Percentiles rank a stretch among this genome's conserved stretches.
phyloP scores from a whole-genome alignment of 1,140 invertebrate genomes.

The Bicyclus anynana region DNA sequence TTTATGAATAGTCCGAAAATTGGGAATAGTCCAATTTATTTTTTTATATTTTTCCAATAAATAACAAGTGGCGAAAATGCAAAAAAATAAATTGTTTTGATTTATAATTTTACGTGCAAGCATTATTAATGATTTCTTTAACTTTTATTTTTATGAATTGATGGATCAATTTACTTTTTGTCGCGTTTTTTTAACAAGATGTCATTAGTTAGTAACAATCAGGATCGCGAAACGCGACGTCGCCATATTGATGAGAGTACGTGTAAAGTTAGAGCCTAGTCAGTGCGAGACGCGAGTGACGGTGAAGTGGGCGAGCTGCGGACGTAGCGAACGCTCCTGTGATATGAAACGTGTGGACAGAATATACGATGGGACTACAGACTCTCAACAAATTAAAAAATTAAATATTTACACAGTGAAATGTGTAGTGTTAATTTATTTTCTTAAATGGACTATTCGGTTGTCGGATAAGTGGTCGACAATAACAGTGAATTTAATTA shows the following conservation, averaged over 20 bases:
- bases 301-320: constrained; percentile 14
- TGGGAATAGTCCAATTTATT: not conserved
- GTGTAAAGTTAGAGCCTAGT: constrained; percentile 42
- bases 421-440: constrained; percentile 42
- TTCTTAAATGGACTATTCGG: constrained; percentile 18
- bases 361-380: constrained; percentile 16
- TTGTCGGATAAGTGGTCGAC: constrained; percentile 34
- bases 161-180: no score
- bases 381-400: constrained; percentile 41
- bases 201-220: not conserved
- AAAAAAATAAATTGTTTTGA: no score
- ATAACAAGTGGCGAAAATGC: no score
- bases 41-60: no score
- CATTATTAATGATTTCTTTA: no score
- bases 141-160: no score
- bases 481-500: constrained; percentile 34
- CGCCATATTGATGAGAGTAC: constrained; percentile 2
- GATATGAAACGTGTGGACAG: constrained; percentile 39
- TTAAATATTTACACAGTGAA: constrained; percentile 22
- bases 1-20: not conserved
- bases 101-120: no score
- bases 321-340: constrained; percentile 41
- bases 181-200: not conserved
- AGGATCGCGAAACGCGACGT: constrained; percentile 7
- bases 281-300: constrained; percentile 42